phyloP scores from a whole-genome alignment of 2,888 invertebrate species.

The Amblyjoppa fuscipennis region DNA sequence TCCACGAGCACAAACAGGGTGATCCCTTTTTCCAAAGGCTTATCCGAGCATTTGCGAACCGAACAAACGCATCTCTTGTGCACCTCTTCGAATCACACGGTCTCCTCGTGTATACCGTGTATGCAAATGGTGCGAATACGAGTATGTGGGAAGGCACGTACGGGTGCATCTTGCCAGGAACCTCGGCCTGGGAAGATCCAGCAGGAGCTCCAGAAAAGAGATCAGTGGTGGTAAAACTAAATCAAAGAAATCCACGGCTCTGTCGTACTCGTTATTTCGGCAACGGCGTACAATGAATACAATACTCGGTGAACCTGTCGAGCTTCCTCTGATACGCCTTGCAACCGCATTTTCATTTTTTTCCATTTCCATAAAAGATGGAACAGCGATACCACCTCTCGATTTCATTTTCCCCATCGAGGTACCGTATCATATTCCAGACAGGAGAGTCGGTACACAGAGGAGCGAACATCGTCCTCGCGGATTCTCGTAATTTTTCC shows the following conservation, averaged over 20 bases:
- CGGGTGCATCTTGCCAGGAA: conserved; percentile 8
- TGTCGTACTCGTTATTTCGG: conserved; percentile 61
- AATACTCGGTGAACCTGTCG: not conserved
- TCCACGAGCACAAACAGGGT: conserved; percentile 55
- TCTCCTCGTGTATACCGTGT: not conserved
- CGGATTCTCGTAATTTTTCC: conserved; percentile 17
- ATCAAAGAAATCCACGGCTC: conserved; percentile 78
- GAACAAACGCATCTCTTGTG: conserved; percentile 2
- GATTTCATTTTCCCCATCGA: not conserved
- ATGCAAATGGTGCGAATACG: not conserved
- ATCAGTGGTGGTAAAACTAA: conserved; percentile 69
- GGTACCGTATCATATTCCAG: not conserved
- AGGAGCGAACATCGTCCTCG: conserved; percentile 1
- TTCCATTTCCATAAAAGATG: not conserved
- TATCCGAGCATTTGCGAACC: conserved; percentile 73
- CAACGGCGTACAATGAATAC: not conserved
- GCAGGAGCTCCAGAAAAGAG: not conserved
- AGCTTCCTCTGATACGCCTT: not conserved
- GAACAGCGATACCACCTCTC: not conserved
- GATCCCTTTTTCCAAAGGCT: conserved; percentile 71
- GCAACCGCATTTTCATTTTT: not conserved
- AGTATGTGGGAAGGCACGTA: not conserved
- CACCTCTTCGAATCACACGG: not conserved
- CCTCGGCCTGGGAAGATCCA: conserved; percentile 10
- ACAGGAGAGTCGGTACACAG: not conserved